Base-by-base conservation (phyloP, 2,797 vertebrate genomes). In the Argentina silus region DNA sequence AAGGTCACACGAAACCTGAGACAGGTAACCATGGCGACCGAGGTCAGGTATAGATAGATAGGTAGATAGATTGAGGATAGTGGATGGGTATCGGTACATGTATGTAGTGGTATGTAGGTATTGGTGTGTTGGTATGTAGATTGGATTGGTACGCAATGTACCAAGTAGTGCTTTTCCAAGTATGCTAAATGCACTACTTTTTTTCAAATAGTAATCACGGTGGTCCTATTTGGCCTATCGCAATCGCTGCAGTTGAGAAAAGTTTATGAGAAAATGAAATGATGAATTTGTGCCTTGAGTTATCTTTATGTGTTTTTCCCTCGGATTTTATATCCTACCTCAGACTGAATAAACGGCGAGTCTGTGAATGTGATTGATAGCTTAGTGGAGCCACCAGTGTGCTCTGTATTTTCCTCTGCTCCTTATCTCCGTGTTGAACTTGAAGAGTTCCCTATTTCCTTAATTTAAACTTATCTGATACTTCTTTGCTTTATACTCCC, bases 1-100 rank as follows among this genome's bases (percentile, higher is more conserved):
- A 98, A 99, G 95, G 98, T 99, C 93, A 99, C 97, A 0, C 96
- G 97, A 91, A 99, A 99, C 94, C 93, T 99, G 88, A 96, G 98
- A 92, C 97, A 99, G 98, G 98, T 99, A 99, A 97, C 93, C 91
- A 85, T 72, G 85, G 76, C 87, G 89, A 78, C 61, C 69, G 59
- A 80, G 10, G 87, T 81, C 82, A 84, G 78, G 48, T 64, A 27
- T 11, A 11, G 27, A 36, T 36, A 36, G 27, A 36, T 1, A 36
- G 27, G 4, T 1, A 36, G 27, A 36, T 36, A 48, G 11, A 6
- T n/a, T 57, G 50, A 45, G 10, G 27, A 36, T 36, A 36, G 27
- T 7, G 8, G 60, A 17, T 42, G 23, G 11, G 6, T 60, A 60
- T 21, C 21, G 19, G 6, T 27, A 23, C 2, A 27, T 60, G 11